Evolutionary conservation across 2,888 invertebrate species (phyloP), one percentile per base, ranked within the genome.

Genomic region (Euplagia quadripunctaria): DNA sequence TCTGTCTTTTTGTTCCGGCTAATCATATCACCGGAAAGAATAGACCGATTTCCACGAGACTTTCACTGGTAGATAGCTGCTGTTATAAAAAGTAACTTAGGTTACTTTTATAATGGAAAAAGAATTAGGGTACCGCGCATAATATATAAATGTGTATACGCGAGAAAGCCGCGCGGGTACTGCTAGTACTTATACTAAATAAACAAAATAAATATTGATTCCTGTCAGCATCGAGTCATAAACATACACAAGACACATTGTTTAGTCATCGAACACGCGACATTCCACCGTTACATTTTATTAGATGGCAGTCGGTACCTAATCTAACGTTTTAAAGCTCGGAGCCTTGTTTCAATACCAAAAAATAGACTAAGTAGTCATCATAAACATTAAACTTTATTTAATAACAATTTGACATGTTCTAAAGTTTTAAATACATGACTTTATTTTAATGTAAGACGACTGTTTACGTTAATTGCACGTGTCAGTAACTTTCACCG

Each of bases 401-500:
- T 66, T 71, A 74, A 75, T 77, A 82, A 66, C 75, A 72, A 76
- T 78, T 79, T 75, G 80, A 77, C 69, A 65, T 76, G 61, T 77
- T 75, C 71, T 73, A 75, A 76, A 83, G 73, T 76, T 81, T 84
- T 71, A 77, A 79, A 81, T 79, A 81, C 84, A 82, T 75, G 80
- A 85, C 81, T 84, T 83, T 82, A 83, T 88, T 88, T 82, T 84
- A 86, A 85, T 76, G 81, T 80, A 79, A 82, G 85, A 84, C 79
- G 79, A 77, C 80, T 85, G 80, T 88, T 87, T 84, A 86, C 81
- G 84, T 88, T 83, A 85, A 86, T 80, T 87, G 81, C 83, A 83
- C 82, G 83, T 84, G 84, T 84, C 82, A 82, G 83, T 82, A 86
- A 88, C 87, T 89, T 89, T 88, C 87, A 85, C 90, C 92, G 90